Base-by-base conservation (phyloP, 2,113 vertebrate genomes). In the Toxotes jaculatrix region DNA sequence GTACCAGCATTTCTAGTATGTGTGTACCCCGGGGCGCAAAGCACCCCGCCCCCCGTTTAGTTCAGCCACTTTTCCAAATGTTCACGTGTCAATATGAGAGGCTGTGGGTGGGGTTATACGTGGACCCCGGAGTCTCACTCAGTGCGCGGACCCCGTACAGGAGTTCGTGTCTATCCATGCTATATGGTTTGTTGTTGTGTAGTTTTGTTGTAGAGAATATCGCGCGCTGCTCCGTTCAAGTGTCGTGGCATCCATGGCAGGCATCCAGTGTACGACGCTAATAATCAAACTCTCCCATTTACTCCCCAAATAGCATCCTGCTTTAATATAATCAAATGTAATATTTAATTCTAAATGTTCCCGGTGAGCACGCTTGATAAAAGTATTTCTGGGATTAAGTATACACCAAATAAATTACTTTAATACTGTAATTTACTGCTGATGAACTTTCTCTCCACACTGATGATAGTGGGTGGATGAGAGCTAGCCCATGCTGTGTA, bases 31-130 rank as follows among this genome's bases (percentile, higher is more conserved):
- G 42, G 42, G 57, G 70, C 49, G 2, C 43, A 0, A 9, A 12
- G 45, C 73, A 75, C 74, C 65, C 70, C 69, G 51, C 51, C 68
- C 86, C 77, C 67, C 21, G 0, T 16, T 32, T 3, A 4, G 61
- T 5, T 14, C 27, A 62, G 59, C 68, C 77, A 61, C 63, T 73
- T 53, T 43, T 49, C 68, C 0, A 23, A 90, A 74, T 88, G 90
- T 78, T 87, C 90, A 93, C 93, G 93, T 93, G 92, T 94, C 91
- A 90, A 6, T 86, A 42, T 12, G 27, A 49, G 61, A 16, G 2
- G 21, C 49, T 14, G 74, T 63, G 84, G 89, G 82, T 71, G 83
- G 80, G 80, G 77, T 70, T 61, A 55, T 81, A 88, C 91, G 87
- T 91, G 91, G 89, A 84, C 70, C 10, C 0, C 4, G 77, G 77